Percentiles rank a stretch among this genome's conserved stretches.
Evolutionary conservation across 2,797 vertebrate species (phyloP).

Genomic region (Peromyscus attwateri): DNA sequence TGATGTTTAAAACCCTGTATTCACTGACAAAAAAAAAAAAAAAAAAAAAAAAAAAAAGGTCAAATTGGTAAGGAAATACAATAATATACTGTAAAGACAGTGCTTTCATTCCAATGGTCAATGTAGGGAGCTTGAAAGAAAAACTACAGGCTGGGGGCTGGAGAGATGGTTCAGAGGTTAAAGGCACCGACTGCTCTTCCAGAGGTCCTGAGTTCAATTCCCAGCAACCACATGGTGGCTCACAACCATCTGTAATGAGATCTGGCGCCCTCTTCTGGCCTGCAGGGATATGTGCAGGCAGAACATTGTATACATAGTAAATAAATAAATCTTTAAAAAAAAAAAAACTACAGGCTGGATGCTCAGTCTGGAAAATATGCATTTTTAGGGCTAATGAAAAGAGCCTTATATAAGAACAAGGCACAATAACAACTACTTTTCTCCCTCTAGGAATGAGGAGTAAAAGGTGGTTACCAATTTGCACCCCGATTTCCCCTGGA

Average conservation of each 20-base stretch:
- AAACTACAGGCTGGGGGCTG: slow-evolving; percentile 21
- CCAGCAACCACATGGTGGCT: too few relatives aligned
- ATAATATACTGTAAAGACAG: neutral
- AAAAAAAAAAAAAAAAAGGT: neutral
- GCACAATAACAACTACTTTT: slow-evolving; percentile 64
- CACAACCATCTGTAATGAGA: too few relatives aligned
- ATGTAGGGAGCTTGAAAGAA: neutral
- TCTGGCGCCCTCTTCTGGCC: too few relatives aligned
- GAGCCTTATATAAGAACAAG: slow-evolving; percentile 44
- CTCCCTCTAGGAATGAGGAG: slow-evolving; percentile 15
- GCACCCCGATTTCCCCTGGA: slow-evolving; percentile 15
- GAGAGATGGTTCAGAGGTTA: too few relatives aligned
- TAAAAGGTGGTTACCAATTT: neutral
- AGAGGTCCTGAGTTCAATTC: too few relatives aligned
- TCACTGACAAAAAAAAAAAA: neutral
- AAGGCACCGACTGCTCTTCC: too few relatives aligned
- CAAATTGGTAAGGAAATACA: slow-evolving; percentile 13
- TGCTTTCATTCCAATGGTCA: slow-evolving; percentile 37
- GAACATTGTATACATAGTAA: too few relatives aligned
- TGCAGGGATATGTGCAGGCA: too few relatives aligned
- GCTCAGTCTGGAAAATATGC: slow-evolving; percentile 64
- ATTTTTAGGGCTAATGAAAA: slow-evolving; percentile 73
- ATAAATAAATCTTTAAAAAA: too few relatives aligned
- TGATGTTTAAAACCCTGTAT: slow-evolving; percentile 37
- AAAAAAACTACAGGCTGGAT: slow-evolving; percentile 32